Evolutionary conservation across 2,797 vertebrate genomes (phyloP), one percentile per base, ranked within the genome.

Genomic region (Alauda arvensis): DNA sequence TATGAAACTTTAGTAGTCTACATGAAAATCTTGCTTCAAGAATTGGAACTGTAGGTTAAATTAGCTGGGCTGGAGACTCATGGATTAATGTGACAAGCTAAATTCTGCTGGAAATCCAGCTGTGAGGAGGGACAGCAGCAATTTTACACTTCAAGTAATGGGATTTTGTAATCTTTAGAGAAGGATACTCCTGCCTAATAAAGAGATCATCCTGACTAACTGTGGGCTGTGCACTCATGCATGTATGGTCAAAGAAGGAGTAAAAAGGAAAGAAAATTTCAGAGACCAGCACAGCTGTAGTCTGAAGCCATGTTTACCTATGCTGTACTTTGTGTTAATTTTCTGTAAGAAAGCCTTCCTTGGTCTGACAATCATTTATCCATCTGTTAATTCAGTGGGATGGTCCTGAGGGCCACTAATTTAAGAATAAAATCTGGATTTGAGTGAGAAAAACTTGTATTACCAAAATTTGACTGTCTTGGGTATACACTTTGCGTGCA

Each of bases 21-120:
- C 53, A 76, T 68, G 46, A 85, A 95, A 70, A 59, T 51, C 59
- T 83, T 82, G 18, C 49, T 91, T 87, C 49, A 65, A 65, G 46
- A 92, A 63, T 37, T 62, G 67, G 82, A 94, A 93, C 87, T 86
- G 49, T 8, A 10, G 10, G 14, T 91, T 87, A 86, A 94, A 89
- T 88, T 92, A 84, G 6, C 62, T 79, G 69, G 56, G 14, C n/a
- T 93, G 49, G 34, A 90, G n/a, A 33, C 33, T 23, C 52, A 21
- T 63, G 19, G 67, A 53, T 92, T 82, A 88, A 61, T 60, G 65
- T 82, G 39, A 59, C 34, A 69, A 85, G 33, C 5, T 78, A 33
- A 89, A 85, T 56, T 91, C 78, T 52, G 66, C 46, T 77, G 75
- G 39, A 89, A 76, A 83, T 85, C 48, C 68, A 66, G 40, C 23